phyloP scores from a whole-genome alignment of 2,888 invertebrate species.

The Exocentrus adspersus region DNA sequence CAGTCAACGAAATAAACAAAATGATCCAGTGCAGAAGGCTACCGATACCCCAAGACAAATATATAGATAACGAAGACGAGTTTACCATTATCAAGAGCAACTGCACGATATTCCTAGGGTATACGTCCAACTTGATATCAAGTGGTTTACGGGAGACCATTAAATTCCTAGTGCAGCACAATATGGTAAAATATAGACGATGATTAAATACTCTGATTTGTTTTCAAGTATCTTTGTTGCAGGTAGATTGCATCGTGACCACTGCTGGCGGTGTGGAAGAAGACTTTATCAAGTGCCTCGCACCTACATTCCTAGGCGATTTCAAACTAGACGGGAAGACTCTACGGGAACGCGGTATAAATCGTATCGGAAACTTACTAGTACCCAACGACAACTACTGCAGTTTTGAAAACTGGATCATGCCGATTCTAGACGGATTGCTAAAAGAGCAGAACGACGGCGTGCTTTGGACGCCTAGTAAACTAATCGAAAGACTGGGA shows the following conservation, averaged over 20 bases:
- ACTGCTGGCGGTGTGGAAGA: slow-evolving; percentile 99
- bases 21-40: slow-evolving; percentile 84
- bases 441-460: slow-evolving; percentile 82
- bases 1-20: slow-evolving; percentile 89
- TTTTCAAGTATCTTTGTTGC: slow-evolving; percentile 34
- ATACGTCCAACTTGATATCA: slow-evolving; percentile 97
- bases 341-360: slow-evolving; percentile 87
- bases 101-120: slow-evolving; percentile 97
- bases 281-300: slow-evolving; percentile 98
- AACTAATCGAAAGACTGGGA: slow-evolving; percentile 84
- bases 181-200: slow-evolving; percentile 67
- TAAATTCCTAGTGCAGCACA: slow-evolving; percentile 85
- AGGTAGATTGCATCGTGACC: slow-evolving; percentile 96
- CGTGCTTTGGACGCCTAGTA: slow-evolving; percentile 91
- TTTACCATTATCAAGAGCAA: slow-evolving; percentile 80
- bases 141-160: slow-evolving; percentile 94
- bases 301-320: slow-evolving; percentile 93
- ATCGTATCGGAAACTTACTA: slow-evolving; percentile 87
- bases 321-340: slow-evolving; percentile 84
- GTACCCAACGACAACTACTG: slow-evolving; percentile 99
- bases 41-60: slow-evolving; percentile 74
- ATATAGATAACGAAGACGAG: slow-evolving; percentile 79
- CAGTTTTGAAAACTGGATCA: slow-evolving; percentile 81
- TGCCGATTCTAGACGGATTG: slow-evolving; percentile 92
- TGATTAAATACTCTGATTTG: background rate